phyloP scores from a whole-genome alignment of 92 coral and sea anemone species.

The Zoanthus sansibaricus region DNA sequence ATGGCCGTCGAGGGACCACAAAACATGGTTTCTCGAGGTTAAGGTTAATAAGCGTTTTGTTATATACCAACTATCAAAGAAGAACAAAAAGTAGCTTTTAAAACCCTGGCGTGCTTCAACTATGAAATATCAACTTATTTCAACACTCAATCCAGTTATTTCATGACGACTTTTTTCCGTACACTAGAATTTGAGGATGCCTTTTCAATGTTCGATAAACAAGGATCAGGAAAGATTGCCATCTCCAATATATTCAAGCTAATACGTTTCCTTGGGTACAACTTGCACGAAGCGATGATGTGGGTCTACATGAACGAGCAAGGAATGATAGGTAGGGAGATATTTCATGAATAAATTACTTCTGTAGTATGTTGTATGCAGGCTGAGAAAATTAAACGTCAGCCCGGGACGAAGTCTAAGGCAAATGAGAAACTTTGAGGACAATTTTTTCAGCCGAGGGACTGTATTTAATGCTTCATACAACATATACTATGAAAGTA shows the following conservation, averaged over 20 bases:
- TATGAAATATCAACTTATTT: neutral
- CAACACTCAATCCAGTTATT: neutral
- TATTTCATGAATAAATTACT: neutral
- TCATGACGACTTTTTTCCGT: neutral
- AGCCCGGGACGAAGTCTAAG: no score
- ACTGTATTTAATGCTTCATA: no score
- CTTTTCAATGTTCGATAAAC: constrained; percentile 4
- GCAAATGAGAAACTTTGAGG: no score
- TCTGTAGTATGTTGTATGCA: no score
- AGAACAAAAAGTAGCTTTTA: no score
- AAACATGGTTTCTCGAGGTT: no score
- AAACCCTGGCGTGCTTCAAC: neutral
- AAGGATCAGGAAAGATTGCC: neutral
- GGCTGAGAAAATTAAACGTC: neutral
- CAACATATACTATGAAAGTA: no score
- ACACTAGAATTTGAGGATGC: neutral
- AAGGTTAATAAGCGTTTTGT: no score
- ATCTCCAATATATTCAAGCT: neutral
- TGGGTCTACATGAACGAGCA: constrained; percentile 14
- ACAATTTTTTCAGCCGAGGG: no score
- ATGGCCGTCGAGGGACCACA: no score
- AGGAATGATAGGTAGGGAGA: neutral
- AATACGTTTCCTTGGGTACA: neutral
- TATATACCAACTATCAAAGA: no score
- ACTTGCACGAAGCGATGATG: neutral